Evolutionary conservation across 2,797 vertebrate genomes (phyloP), one percentile per base, ranked within the genome.

Genomic region (Echeneis naucrates): DNA sequence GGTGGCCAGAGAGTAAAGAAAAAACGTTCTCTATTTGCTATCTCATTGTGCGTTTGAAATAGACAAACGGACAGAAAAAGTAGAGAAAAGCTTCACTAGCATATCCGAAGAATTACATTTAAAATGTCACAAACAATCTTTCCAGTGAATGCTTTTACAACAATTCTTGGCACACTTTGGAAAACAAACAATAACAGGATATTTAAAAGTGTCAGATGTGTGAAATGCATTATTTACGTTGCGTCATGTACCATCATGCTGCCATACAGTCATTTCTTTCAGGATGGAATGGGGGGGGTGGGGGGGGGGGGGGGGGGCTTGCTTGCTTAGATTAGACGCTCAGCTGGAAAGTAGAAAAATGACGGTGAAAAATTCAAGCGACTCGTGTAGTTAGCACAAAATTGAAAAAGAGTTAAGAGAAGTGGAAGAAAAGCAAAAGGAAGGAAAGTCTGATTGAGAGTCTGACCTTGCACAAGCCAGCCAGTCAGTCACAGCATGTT

Each of bases 391-490:
- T 51, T 71, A 12, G 58, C 47, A 76, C 69, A 5, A 74, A 70
- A 83, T 44, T 75, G 50, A 51, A 74, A 13, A 47, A 63, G 70
- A 62, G 53, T 67, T 64, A 38, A 63, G 26, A 47, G 64, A 78
- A 60, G 69, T 62, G 40, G 35, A 40, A 68, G 69, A 52, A 69
- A 74, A 37, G 58, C 68, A 59, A 53, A 16, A 16, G 3, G 40
- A 61, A 44, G 23, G 27, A 40, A 19, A 67, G 38, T 14, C 67
- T 82, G 77, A 83, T 77, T 82, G 72, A 71, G 48, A 86, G 80
- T 82, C 66, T 86, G 82, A 66, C 59, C 78, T 83, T 78, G 77
- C 66, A 69, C 58, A 16, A 27, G 23, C 14, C 55, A 48, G 68
- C 59, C 62, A 62, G 81, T 57, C 68, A 54, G 85, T 75, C 78